Conservation (phyloP, 2,797 vertebrate genomes). For the Schizopygopsis pylzovi region DNA sequence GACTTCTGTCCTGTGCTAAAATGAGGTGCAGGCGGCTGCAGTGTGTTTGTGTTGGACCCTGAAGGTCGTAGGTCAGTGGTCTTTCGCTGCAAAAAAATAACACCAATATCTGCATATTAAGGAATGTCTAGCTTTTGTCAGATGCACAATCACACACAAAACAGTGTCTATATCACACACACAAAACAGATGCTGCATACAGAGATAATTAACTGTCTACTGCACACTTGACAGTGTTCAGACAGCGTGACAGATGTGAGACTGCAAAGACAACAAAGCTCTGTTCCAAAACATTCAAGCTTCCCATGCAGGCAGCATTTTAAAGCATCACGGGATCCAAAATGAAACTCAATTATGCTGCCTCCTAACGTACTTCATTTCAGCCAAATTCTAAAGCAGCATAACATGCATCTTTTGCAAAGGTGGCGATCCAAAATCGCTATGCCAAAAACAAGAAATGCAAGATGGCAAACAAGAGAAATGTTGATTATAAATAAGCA, state of each 20-base stretch:
- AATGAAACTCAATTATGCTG: background rate
- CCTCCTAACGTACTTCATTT: background rate
- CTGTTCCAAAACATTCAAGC: background rate
- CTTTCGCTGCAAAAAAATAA: slow-evolving; percentile 67
- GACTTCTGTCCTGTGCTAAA: slow-evolving; percentile 31
- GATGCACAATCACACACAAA: background rate
- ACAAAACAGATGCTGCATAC: slow-evolving; percentile 25
- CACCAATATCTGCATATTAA: background rate
- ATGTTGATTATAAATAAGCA: background rate
- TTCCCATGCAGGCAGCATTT: background rate
- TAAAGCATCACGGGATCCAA: background rate
- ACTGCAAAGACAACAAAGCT: background rate
- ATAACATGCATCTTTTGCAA: background rate
- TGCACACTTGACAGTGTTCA: background rate
- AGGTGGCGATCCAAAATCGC: background rate
- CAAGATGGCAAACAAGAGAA: background rate
- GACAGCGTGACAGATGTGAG: slow-evolving; percentile 22
- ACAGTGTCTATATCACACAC: background rate
- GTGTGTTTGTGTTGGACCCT: slow-evolving; percentile 70
- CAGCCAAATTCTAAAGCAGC: background rate
- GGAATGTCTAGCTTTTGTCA: background rate
- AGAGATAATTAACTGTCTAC: slow-evolving; percentile 5
- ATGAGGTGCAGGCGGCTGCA: slow-evolving; percentile 71
- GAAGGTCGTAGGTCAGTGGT: slow-evolving; percentile 68
- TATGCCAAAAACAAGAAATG: background rate